A percentile compares a stretch with the other conserved stretches of the same genome.
Evolutionary conservation across 2,888 invertebrate species (phyloP).

Genomic region (Ptilodon capucinus): DNA sequence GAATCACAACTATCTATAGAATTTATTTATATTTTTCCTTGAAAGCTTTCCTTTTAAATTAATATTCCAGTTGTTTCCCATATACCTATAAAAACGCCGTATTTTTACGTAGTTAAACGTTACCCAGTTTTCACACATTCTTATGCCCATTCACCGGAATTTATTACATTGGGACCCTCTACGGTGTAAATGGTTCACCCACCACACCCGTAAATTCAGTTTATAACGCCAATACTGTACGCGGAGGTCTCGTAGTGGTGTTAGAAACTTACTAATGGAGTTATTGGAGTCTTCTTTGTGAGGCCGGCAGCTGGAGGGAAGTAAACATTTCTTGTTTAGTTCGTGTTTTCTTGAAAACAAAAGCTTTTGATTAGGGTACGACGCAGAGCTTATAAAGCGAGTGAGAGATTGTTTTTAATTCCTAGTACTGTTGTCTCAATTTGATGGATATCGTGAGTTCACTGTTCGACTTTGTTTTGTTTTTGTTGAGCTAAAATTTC

Average conservation of each 20-base stretch:
- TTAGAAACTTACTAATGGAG: conserved; percentile 57
- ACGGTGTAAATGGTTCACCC: conserved; percentile 2
- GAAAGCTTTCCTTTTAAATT: too few relatives aligned
- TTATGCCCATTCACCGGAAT: conserved; percentile 11
- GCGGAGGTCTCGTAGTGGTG: conserved; percentile 22
- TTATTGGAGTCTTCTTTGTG: conserved; percentile 48
- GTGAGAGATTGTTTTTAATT: conserved; percentile 19
- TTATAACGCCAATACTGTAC: conserved; percentile 22
- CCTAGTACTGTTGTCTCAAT: neutral
- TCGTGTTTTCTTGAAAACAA: conserved; percentile 33
- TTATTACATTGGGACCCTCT: conserved; percentile 10
- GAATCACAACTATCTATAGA: too few relatives aligned
- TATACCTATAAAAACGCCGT: too few relatives aligned
- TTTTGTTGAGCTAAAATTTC: neutral
- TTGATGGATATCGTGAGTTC: neutral
- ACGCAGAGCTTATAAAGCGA: conserved; percentile 7
- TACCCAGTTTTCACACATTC: neutral
- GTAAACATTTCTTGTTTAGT: conserved; percentile 43
- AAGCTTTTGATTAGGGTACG: conserved; percentile 29
- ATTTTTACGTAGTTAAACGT: too few relatives aligned
- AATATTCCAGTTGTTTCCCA: too few relatives aligned
- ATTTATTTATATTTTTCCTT: too few relatives aligned
- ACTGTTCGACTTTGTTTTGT: neutral
- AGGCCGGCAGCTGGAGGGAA: conserved; percentile 36
- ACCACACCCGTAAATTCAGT: conserved; percentile 25